Conservation (phyloP, 92 coral and sea anemone genomes). For the Metridium senile region DNA sequence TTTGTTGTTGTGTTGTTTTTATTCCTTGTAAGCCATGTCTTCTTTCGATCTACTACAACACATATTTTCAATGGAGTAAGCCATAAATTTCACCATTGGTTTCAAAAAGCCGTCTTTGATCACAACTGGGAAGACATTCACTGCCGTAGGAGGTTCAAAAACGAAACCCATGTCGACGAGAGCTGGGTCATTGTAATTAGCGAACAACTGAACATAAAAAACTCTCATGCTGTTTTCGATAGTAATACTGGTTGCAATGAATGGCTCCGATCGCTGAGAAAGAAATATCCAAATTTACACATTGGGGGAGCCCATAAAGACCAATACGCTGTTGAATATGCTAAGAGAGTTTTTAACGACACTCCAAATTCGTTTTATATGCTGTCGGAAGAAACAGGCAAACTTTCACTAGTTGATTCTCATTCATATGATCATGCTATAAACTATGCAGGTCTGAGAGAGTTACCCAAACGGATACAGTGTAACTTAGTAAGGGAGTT, state of each 20-base stretch:
- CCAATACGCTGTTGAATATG: constrained; percentile 91
- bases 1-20: constrained; percentile 41
- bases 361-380: constrained; percentile 64
- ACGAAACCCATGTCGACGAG: constrained; percentile 66
- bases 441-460: constrained; percentile 85
- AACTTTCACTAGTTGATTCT: constrained; percentile 19
- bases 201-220: constrained; percentile 70
- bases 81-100: constrained; percentile 77
- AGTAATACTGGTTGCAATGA: constrained; percentile 89
- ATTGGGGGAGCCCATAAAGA: constrained; percentile 85
- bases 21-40: constrained; percentile 67
- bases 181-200: constrained; percentile 71
- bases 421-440: constrained; percentile 74
- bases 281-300: constrained; percentile 55
- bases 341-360: constrained; percentile 82
- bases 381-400: constrained; percentile 35
- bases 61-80: constrained; percentile 51
- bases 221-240: constrained; percentile 80
- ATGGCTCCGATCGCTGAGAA: constrained; percentile 74
- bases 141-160: constrained; percentile 58
- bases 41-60: constrained; percentile 60
- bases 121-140: constrained; percentile 90
- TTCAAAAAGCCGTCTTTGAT: constrained; percentile 81
- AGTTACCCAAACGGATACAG: constrained; percentile 49
- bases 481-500: constrained; percentile 74